A percentile compares a stretch with the other conserved stretches of the same genome.
These are phyloP conservation scores for Apoda limacodes DNA, from an alignment of 2,888 invertebrate genomes.

Conservation along the genomic window DNA sequence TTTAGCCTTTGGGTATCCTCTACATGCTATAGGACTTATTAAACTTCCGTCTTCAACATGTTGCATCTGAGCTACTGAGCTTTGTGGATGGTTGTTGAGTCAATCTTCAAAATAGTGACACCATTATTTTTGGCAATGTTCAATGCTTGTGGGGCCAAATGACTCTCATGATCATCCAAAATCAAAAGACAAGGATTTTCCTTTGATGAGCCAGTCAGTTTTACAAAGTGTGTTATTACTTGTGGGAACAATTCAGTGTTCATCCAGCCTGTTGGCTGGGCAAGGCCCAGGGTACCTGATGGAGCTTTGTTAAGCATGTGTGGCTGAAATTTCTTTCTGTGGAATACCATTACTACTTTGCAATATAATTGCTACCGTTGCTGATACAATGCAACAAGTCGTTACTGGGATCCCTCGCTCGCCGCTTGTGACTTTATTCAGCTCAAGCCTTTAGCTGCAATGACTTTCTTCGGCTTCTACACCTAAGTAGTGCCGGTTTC, in stretches of 20 bases:
- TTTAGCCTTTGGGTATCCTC: constrained; percentile 8
- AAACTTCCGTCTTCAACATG: constrained; percentile 6
- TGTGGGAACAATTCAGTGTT: constrained; percentile 24
- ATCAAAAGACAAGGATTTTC: constrained; percentile 24
- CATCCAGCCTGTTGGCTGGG: constrained; percentile 30
- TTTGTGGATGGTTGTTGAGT: constrained; percentile 6
- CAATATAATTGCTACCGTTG: constrained; percentile 23
- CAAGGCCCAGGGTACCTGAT: constrained; percentile 28
- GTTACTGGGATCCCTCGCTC: constrained; percentile 28
- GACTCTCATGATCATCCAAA: constrained; percentile 32
- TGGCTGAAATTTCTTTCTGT: constrained; percentile 24
- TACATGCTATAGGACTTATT: constrained; percentile 9
- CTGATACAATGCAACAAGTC: constrained; percentile 24
- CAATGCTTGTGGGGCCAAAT: constrained; percentile 20
- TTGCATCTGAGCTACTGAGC: no score
- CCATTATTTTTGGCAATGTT: constrained; percentile 23
- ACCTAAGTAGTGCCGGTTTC: constrained; percentile 21
- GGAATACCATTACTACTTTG: constrained; percentile 31
- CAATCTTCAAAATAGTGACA: constrained; percentile 32
- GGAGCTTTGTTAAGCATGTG: constrained; percentile 29
- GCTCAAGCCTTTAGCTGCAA: constrained; percentile 23
- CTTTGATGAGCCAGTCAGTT: constrained; percentile 18
- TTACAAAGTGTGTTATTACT: constrained; percentile 29
- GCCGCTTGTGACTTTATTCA: constrained; percentile 27
- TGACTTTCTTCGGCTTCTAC: constrained; percentile 19